Evolutionary conservation across 2,888 invertebrate genomes (phyloP).

Genomic region (Girardia tigrina): DNA sequence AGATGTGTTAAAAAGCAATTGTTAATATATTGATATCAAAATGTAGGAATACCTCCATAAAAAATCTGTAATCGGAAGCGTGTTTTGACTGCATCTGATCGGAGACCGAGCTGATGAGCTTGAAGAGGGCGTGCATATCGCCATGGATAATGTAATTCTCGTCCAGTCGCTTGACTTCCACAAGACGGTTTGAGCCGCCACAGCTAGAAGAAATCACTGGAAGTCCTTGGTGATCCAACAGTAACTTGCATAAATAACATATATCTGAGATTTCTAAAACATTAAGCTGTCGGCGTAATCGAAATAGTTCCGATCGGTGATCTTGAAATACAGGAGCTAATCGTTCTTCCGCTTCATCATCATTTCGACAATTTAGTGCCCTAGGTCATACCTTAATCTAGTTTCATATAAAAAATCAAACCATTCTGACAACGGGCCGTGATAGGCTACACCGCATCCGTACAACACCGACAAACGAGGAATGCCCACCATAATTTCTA

Average conservation of each 20-base stretch:
- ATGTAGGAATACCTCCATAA: conserved; percentile 31
- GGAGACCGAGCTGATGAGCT: not conserved
- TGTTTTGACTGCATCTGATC: conserved; percentile 15
- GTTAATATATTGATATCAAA: too few species aligned
- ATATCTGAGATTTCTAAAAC: not conserved
- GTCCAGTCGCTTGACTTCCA: not conserved
- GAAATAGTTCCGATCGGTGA: not conserved
- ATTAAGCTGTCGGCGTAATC: not conserved
- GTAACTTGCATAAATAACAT: not conserved
- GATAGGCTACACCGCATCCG: conserved; percentile 25
- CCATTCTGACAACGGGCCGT: conserved; percentile 25
- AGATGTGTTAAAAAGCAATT: too few species aligned
- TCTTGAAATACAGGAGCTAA: conserved; percentile 14
- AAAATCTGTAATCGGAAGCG: conserved; percentile 26
- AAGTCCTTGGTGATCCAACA: not conserved
- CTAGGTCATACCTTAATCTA: too few species aligned
- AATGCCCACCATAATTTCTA: conserved; percentile 27
- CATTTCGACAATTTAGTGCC: not conserved
- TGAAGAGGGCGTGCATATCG: conserved; percentile 28
- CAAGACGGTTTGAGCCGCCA: not conserved
- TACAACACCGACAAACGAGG: conserved; percentile 30
- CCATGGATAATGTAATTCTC: not conserved
- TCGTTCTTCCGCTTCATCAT: conserved; percentile 1
- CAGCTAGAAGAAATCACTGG: not conserved
- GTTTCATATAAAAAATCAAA: too few species aligned